These are phyloP conservation scores for Octopus bimaculoides DNA, from an alignment of 1,140 invertebrate genomes.

Conservation along the genomic window DNA sequence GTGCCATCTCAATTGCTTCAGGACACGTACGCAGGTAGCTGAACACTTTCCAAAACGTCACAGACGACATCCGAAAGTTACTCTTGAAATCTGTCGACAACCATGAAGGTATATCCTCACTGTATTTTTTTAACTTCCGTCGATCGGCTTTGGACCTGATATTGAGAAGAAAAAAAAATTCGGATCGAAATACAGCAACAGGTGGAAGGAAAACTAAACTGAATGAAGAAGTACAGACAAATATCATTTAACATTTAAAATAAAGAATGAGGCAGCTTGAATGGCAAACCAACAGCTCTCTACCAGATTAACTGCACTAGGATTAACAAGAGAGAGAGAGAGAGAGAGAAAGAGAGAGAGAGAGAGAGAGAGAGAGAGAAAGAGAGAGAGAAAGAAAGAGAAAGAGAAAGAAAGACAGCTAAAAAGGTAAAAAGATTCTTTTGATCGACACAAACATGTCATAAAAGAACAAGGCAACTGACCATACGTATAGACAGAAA, in stretches of 20 bases:
- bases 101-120: not conserved
- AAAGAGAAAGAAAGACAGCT: not conserved
- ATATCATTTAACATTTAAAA: not conserved
- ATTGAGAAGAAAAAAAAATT: conserved; percentile 1
- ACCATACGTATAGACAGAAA: no score
- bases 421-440: not conserved
- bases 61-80: conserved; percentile 7
- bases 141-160: conserved; percentile 5
- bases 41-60: not conserved
- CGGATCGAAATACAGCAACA: not conserved
- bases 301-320: not conserved
- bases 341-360: not conserved
- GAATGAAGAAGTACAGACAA: not conserved
- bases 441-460: no score
- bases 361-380: not conserved
- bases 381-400: not conserved
- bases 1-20: not conserved
- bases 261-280: not conserved
- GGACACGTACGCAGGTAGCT: not conserved
- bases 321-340: not conserved
- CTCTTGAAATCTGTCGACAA: not conserved
- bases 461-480: no score
- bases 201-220: not conserved
- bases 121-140: conserved; percentile 11
- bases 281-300: not conserved